Percentiles rank a stretch among this genome's conserved stretches.
Conservation (phyloP, 2,888 invertebrate species). For the Hirtodrosophila histrioides region DNA sequence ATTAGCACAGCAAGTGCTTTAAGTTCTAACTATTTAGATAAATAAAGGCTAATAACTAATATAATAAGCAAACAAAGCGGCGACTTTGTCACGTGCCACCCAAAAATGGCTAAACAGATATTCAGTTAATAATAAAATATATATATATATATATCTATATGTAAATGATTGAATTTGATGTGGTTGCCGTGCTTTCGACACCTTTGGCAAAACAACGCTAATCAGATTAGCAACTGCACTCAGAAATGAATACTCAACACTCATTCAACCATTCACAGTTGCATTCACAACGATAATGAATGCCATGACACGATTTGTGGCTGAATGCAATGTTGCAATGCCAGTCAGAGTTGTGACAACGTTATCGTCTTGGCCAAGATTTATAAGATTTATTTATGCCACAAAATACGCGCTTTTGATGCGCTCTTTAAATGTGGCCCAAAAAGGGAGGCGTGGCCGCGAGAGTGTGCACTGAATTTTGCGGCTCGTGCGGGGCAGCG, state of each 20-base stretch:
- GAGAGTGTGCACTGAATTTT: neutral
- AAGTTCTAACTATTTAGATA: slow-evolving; percentile 28
- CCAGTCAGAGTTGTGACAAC: neutral
- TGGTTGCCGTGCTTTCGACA: slow-evolving; percentile 33
- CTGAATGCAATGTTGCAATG: slow-evolving; percentile 24
- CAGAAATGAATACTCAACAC: slow-evolving; percentile 1
- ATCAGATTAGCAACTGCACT: slow-evolving; percentile 52
- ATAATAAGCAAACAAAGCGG: slow-evolving; percentile 26
- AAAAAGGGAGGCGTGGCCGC: slow-evolving; percentile 33
- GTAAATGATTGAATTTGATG: slow-evolving; percentile 27
- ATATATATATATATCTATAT: slow-evolving; percentile 3
- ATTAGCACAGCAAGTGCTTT: slow-evolving; percentile 23
- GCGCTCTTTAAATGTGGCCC: slow-evolving; percentile 56
- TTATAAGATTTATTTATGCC: slow-evolving; percentile 23
- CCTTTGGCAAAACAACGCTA: slow-evolving; percentile 50
- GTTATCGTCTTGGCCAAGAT: slow-evolving; percentile 8
- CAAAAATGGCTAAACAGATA: neutral
- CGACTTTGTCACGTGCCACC: neutral
- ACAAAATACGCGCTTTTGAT: slow-evolving; percentile 47
- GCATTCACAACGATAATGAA: slow-evolving; percentile 46
- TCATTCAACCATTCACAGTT: slow-evolving; percentile 19
- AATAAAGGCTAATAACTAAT: slow-evolving; percentile 6
- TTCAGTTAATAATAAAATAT: neutral
- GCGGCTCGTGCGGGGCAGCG: slow-evolving; percentile 48
- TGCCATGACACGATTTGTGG: slow-evolving; percentile 49